These are phyloP conservation scores for Pardalotus punctatus DNA, from an alignment of 2,113 vertebrate genomes.

Conservation along the genomic window DNA sequence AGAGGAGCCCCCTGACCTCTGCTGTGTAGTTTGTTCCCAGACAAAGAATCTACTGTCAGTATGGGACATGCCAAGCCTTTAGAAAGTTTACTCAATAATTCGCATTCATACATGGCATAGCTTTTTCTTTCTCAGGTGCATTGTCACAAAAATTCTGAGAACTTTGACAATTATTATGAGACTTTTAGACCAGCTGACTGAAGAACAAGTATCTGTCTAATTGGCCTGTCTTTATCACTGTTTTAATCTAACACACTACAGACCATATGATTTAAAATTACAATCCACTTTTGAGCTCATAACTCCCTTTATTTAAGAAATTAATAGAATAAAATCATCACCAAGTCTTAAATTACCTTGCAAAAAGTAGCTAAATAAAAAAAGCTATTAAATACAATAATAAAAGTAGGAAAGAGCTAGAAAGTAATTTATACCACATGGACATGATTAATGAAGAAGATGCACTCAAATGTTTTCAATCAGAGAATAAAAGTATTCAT, in stretches of 20 bases:
- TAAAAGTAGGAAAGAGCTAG: not conserved
- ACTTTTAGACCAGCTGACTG: not conserved
- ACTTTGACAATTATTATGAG: not conserved
- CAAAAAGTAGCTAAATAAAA: not conserved
- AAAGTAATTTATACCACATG: not conserved
- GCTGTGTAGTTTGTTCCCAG: not conserved
- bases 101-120: not conserved
- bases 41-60: not conserved
- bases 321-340: not conserved
- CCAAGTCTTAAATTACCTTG: not conserved
- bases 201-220: not conserved
- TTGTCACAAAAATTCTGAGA: not conserved
- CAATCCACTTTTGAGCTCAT: not conserved
- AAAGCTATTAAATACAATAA: not conserved
- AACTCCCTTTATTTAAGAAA: not conserved
- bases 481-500: not conserved
- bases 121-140: not conserved
- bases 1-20: not conserved
- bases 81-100: not conserved
- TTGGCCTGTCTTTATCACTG: not conserved
- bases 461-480: not conserved
- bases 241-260: not conserved
- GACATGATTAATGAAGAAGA: not conserved
- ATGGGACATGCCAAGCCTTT: not conserved
- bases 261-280: conserved; percentile 1